Conservation (phyloP, 2,113 vertebrate species). For the Poeciliopsis prolifica region DNA sequence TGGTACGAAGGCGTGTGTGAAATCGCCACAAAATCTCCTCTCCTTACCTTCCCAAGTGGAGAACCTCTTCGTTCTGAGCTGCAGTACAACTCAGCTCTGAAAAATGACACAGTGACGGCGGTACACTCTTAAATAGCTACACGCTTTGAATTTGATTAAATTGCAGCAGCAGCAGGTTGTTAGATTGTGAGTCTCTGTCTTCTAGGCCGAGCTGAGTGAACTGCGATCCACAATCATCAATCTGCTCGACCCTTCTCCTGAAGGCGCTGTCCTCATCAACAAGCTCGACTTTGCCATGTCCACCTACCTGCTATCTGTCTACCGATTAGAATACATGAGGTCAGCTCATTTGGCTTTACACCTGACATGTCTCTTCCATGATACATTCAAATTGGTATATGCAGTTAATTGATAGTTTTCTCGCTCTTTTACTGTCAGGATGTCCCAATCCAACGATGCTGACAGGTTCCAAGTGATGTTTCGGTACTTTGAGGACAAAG, state of each 20-base stretch:
- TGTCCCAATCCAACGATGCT: constrained; percentile 90
- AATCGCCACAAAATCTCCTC: constrained; percentile 94
- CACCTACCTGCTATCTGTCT: constrained; percentile 95
- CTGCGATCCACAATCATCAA: constrained; percentile 92
- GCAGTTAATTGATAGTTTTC: not conserved
- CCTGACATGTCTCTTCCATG: not conserved
- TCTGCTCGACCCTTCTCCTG: constrained; percentile 90
- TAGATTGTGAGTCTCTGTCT: constrained; percentile 2
- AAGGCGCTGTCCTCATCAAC: constrained; percentile 91
- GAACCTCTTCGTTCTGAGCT: constrained; percentile 95
- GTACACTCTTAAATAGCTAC: constrained; percentile 68
- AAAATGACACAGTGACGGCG: constrained; percentile 94
- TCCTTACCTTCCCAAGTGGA: constrained; percentile 95
- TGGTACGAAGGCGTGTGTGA: constrained; percentile 98
- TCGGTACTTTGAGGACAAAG: constrained; percentile 97
- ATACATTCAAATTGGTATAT: not conserved
- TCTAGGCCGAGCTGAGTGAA: constrained; percentile 91
- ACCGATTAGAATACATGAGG: constrained; percentile 97
- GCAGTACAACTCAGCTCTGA: constrained; percentile 97
- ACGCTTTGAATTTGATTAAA: not conserved
- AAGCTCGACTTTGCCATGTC: constrained; percentile 98
- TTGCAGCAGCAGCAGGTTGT: not conserved
- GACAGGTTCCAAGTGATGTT: constrained; percentile 98
- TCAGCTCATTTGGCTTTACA: constrained; percentile 44
- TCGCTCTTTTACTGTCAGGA: constrained; percentile 73